These are phyloP conservation scores for Xestia ashworthii DNA, from an alignment of 2,888 invertebrate species.

Conservation along the genomic window DNA sequence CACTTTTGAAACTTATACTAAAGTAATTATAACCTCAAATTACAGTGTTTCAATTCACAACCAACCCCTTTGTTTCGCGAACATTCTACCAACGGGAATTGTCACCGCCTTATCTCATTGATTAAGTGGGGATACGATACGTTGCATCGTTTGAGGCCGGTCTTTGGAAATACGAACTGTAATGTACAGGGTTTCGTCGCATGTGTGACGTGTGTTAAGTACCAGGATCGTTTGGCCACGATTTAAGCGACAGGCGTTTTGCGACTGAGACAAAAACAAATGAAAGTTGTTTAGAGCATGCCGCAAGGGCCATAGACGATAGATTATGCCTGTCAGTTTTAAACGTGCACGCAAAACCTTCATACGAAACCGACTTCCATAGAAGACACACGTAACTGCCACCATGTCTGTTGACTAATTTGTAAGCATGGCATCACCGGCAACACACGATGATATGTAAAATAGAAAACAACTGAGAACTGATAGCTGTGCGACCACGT, in stretches of 20 bases:
- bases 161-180: slow-evolving; percentile 30
- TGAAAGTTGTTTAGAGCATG: not conserved
- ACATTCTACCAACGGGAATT: slow-evolving; percentile 30
- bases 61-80: slow-evolving; percentile 34
- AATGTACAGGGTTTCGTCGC: slow-evolving; percentile 29
- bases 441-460: not conserved
- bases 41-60: slow-evolving; percentile 21
- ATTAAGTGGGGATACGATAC: slow-evolving; percentile 67
- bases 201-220: not conserved
- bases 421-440: not conserved
- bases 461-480: not conserved
- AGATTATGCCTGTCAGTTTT: not conserved
- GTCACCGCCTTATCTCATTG: slow-evolving; percentile 69
- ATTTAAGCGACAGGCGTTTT: not conserved
- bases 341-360: not conserved
- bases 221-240: not conserved
- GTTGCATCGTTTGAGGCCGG: slow-evolving; percentile 37
- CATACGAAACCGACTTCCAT: not conserved
- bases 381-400: not conserved
- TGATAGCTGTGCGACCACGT: not conserved
- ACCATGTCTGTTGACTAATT: not conserved
- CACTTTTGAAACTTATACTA: slow-evolving; percentile 2
- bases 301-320: not conserved
- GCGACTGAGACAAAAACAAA: not conserved
- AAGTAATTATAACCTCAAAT: slow-evolving; percentile 21